Evolutionary conservation across 2,113 vertebrate species (phyloP).

Genomic region (Neotragus pygmaeus): DNA sequence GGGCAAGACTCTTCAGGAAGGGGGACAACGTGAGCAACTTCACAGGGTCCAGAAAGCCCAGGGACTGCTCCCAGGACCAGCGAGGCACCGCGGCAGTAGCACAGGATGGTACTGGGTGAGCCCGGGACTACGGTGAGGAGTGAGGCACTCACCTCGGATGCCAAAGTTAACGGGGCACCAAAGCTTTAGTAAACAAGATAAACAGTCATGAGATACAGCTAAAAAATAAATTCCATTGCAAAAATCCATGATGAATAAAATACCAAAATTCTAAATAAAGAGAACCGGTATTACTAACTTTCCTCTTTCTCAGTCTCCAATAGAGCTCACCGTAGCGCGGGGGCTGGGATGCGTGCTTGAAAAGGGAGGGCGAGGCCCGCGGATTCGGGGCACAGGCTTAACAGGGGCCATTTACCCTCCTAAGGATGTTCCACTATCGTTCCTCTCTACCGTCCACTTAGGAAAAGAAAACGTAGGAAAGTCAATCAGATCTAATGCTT

Average conservation of each 20-base stretch:
- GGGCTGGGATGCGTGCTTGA: background rate
- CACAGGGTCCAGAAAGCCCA: background rate
- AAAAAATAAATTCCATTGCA: background rate
- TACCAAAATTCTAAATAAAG: background rate
- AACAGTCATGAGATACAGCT: background rate
- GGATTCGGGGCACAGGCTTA: background rate
- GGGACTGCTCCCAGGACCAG: too few species aligned
- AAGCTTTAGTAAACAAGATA: background rate
- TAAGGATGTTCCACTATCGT: background rate
- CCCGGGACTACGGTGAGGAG: background rate
- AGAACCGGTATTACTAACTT: background rate
- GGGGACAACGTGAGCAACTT: background rate
- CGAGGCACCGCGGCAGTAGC: too few species aligned
- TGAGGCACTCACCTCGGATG: fast-evolving
- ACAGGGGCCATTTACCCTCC: background rate
- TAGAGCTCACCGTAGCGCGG: too few species aligned
- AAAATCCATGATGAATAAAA: background rate
- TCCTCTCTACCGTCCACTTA: background rate
- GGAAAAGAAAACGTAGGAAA: background rate
- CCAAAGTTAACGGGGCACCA: background rate
- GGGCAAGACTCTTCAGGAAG: background rate
- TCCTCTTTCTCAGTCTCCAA: background rate
- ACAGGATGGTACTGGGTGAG: background rate
- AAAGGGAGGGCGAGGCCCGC: background rate
- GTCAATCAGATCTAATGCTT: background rate